Base-by-base conservation (phyloP, 2,113 vertebrate species). In the Petrocephalus microphthalmus region DNA sequence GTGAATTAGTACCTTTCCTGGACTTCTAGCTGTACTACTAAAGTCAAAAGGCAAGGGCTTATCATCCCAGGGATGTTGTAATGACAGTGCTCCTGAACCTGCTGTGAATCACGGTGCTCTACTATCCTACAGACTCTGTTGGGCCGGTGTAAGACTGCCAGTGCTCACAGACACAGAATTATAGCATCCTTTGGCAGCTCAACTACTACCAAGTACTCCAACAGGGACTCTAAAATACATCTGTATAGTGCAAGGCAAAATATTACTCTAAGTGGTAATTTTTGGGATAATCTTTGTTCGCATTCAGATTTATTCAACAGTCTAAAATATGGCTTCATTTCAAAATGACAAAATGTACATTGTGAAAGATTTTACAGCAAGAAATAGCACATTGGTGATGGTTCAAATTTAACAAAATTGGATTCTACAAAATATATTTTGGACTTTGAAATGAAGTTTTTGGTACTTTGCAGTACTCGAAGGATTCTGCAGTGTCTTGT, bases 261-360 rank as follows among this genome's bases (percentile, higher is more conserved):
- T 92, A 94, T 94, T 92, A 92, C 93, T 93, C 90, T 90, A 88
- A 91, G 92, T 87, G 87, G 93, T 94, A 89, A 94, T 92, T 94
- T 93, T 89, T 52, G 42, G 47, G 22, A 91, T 91, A 87, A 91
- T 93, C 88, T 91, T 87, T 90, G 89, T 91, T 83, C 82, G 89
- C 91, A 88, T 82, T 54, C 11, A 19, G 88, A 85, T 51, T 53
- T 67, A 89, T 33, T 78, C 51, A 74, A 87, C 49, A 53, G 54
- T 2, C 83, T 93, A 91, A 94, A 37, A 92, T 91, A 94, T 86
- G 87, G 86, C 89, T 91, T 90, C 78, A 88, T 91, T 92, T 90
- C 89, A 8, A 25, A 29, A 25, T 78, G 85, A 53, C 78, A 74
- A 90, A 90, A 89, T 64, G 88, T 52, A 90, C 91, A 51, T 91